Base-by-base conservation (phyloP, 2,113 vertebrate genomes). In the Sisor rabdophorus region DNA sequence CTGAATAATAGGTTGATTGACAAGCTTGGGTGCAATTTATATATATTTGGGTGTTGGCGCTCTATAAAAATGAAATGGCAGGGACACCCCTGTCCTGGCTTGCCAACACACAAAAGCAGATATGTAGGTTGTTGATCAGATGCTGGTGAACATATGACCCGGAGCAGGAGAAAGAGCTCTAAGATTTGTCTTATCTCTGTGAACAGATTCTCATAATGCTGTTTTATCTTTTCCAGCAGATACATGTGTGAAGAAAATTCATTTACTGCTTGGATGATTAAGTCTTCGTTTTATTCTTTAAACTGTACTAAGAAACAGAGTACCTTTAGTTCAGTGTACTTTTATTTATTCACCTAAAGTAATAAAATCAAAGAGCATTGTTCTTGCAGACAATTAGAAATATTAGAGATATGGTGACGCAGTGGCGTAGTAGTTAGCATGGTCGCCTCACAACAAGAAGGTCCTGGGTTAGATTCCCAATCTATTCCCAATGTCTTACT, bases 121-220 rank as follows among this genome's bases (percentile, higher is more conserved):
- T 59, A 67, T 75, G 69, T 64, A 78, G 71, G 52, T 20, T 30
- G 75, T 71, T 78, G 75, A 78, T 78, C 63, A 52, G 52, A 30
- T 77, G 54, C 26, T 55, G 50, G 65, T 65, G 30, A 81, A 77
- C 70, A 75, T 71, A 68, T 30, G n/a, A 53, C 77, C 64, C 50
- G 65, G 26, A 72, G 83, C 80, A 26, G 16, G 44, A 75, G 54
- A 58, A 71, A 80, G 75, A 81, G 81, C 79, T 85, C 80, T 82
- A 83, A 88, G 85, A 84, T 87, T 61, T 60, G 52, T 54, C 83
- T 90, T 89, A 90, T 90, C 89, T 85, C 78, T 73, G 80, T 77
- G 13, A 56, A 80, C 88, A 89, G 87, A 87, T 86, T 85, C 82
- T 86, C 79, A 83, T 85, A 77, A 79, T 73, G 70, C 84, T 84